phyloP scores from a whole-genome alignment of 2,797 vertebrate species.

The Leptoclinus maculatus region DNA sequence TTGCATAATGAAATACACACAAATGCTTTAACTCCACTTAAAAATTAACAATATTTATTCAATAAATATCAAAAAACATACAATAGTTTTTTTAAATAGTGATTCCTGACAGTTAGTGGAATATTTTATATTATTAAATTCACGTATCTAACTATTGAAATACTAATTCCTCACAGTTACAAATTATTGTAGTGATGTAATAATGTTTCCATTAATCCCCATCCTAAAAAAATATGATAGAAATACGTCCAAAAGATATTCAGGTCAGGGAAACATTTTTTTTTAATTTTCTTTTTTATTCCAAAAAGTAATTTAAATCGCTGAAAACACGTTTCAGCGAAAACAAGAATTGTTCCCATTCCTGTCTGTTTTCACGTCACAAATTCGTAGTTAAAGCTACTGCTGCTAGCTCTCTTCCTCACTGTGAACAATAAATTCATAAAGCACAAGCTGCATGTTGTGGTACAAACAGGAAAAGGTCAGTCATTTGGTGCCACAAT shows the following conservation, averaged over 20 bases:
- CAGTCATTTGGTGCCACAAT: slow-evolving; percentile 12
- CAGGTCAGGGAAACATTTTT: neutral
- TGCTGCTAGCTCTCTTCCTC: slow-evolving; percentile 1
- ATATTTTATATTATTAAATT: neutral
- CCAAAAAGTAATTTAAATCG: neutral
- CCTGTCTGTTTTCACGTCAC: neutral
- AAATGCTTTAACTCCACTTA: neutral
- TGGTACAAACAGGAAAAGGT: neutral
- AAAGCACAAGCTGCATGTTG: neutral
- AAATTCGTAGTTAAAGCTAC: neutral
- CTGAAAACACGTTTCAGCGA: neutral
- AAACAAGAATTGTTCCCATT: neutral
- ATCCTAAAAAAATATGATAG: neutral
- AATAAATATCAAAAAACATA: neutral
- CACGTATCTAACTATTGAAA: neutral
- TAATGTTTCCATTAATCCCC: neutral
- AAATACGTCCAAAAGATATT: neutral
- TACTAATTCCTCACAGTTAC: neutral
- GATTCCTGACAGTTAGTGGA: neutral
- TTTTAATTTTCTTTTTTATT: neutral
- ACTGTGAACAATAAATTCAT: slow-evolving; percentile 4
- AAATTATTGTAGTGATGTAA: neutral
- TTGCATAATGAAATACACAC: neutral
- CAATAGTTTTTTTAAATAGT: neutral
- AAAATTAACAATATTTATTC: neutral